These are phyloP conservation scores for Hypocryptadius cinnamomeus DNA, from an alignment of 2,113 vertebrate genomes.

Conservation along the genomic window DNA sequence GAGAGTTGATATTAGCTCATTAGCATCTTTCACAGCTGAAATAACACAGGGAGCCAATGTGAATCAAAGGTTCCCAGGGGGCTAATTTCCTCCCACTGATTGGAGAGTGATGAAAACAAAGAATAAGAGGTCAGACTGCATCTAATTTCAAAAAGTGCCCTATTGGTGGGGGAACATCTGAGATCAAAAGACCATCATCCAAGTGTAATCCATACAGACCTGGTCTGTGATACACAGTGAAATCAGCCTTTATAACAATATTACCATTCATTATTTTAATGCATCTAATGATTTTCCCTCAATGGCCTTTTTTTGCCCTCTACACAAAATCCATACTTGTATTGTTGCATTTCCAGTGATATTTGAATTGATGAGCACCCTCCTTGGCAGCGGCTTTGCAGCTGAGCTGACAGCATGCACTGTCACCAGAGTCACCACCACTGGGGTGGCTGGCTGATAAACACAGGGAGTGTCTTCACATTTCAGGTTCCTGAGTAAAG, in stretches of 20 bases:
- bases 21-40: constrained; percentile 65
- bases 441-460: neutral
- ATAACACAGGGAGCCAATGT: constrained; percentile 46
- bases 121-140: constrained; percentile 26
- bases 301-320: neutral
- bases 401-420: neutral
- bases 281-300: neutral
- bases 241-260: neutral
- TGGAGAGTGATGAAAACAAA: constrained; percentile 55
- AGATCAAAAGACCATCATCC: constrained; percentile 1
- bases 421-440: neutral
- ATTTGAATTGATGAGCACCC: neutral
- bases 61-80: constrained; percentile 15
- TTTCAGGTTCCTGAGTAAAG: neutral
- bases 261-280: neutral
- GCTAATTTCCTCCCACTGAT: constrained; percentile 46
- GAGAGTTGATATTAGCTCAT: constrained; percentile 60
- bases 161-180: neutral
- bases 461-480: neutral
- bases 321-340: neutral
- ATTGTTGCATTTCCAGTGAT: neutral
- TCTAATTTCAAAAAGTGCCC: constrained; percentile 24
- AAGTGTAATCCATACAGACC: neutral
- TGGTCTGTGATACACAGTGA: neutral
- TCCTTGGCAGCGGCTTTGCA: neutral